Evolutionary conservation across 1,140 invertebrate genomes (phyloP).

Genomic region (Spodoptera frugiperda): DNA sequence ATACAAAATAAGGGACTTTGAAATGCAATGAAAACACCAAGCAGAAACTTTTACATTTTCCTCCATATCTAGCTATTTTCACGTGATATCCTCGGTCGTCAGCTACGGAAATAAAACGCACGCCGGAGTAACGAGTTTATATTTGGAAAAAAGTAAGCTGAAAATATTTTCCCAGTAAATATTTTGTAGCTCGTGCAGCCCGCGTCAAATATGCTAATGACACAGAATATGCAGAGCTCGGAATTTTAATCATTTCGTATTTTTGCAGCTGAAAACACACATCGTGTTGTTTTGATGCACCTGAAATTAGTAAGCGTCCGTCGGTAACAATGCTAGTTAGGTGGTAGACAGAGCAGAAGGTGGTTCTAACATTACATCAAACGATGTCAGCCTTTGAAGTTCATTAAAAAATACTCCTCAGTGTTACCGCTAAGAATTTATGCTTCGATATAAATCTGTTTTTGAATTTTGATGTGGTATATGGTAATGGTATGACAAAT

Average conservation of each 20-base stretch:
- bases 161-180: slow-evolving; percentile 3
- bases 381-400: background rate
- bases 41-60: background rate
- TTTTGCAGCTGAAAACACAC: background rate
- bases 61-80: background rate
- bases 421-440: too few species aligned
- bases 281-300: background rate
- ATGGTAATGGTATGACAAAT: too few species aligned
- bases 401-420: slow-evolving; percentile 2
- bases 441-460: too few species aligned
- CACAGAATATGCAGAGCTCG: background rate
- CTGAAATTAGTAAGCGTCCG: background rate
- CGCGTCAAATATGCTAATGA: slow-evolving; percentile 24
- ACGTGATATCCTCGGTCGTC: background rate
- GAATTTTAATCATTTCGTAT: background rate
- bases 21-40: background rate
- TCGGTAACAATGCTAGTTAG: background rate
- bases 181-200: slow-evolving; percentile 1
- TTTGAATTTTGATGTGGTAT: too few species aligned
- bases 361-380: background rate
- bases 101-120: background rate
- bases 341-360: background rate
- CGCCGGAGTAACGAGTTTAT: background rate
- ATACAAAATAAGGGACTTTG: too few species aligned
- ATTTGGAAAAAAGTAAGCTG: slow-evolving; percentile 14